These are phyloP conservation scores for Tenthredo distinguenda DNA, from an alignment of 2,888 invertebrate species.

Conservation along the genomic window DNA sequence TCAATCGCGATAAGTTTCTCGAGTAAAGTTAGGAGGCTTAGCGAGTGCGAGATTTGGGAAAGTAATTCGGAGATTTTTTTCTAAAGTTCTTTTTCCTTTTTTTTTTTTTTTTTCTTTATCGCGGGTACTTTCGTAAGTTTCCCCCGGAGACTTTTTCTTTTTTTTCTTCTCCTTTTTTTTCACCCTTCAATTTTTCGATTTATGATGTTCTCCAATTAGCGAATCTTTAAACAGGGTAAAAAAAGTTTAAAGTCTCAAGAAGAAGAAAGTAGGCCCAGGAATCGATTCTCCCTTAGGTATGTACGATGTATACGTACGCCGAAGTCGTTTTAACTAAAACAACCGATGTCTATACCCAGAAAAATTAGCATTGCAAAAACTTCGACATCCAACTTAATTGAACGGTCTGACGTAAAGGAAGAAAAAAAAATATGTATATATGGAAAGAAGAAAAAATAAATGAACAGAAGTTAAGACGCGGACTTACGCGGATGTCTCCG, in stretches of 20 bases:
- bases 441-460: neutral
- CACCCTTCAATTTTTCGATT: neutral
- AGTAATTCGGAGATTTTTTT: neutral
- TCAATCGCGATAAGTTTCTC: conserved; percentile 11
- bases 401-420: neutral
- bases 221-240: neutral
- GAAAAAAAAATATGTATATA: neutral
- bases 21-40: neutral
- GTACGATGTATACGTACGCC: neutral
- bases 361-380: conserved; percentile 39
- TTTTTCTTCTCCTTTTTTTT: neutral
- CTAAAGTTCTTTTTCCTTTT: too few relatives aligned
- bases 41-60: conserved; percentile 1
- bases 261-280: neutral
- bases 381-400: conserved; percentile 27
- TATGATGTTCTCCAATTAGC: conserved; percentile 7
- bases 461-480: conserved; percentile 6
- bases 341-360: neutral
- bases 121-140: neutral
- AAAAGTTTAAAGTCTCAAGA: conserved; percentile 12
- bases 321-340: conserved; percentile 31
- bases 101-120: neutral
- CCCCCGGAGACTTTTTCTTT: neutral
- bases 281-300: conserved; percentile 19
- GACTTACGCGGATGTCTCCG: neutral